Conservation (phyloP, 2,797 vertebrate species). For the Danio tinwini region DNA sequence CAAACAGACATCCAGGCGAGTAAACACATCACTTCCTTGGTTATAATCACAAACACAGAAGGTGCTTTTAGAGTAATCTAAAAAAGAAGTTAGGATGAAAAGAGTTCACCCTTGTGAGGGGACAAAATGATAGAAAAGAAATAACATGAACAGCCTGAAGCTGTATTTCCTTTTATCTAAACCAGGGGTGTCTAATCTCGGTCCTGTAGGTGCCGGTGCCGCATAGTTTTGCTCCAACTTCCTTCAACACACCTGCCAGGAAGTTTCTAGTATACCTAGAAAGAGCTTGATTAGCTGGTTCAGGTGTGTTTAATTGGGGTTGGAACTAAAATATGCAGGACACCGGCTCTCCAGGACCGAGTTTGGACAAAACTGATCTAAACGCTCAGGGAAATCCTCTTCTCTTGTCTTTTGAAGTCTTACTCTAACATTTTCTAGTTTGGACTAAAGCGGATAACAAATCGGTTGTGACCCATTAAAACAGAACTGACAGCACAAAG, state of each 20-base stretch:
- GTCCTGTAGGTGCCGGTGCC: too few species aligned
- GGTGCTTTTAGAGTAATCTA: not conserved
- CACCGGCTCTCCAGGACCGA: too few species aligned
- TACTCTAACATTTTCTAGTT: not conserved
- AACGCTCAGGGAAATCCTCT: not conserved
- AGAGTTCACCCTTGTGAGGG: not conserved
- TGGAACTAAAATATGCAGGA: too few species aligned
- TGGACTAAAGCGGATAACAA: not conserved
- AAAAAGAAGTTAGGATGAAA: not conserved
- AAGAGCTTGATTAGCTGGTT: too few species aligned
- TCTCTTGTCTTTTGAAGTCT: not conserved
- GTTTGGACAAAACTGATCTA: too few species aligned
- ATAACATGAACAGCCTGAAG: not conserved
- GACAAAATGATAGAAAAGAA: not conserved
- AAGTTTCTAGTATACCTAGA: too few species aligned
- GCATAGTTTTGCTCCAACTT: too few species aligned
- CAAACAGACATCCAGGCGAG: not conserved
- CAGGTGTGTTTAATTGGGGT: too few species aligned
- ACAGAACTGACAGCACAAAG: not conserved
- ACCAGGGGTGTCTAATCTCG: too few species aligned
- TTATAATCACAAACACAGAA: constrained; percentile 1
- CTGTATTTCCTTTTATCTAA: not conserved
- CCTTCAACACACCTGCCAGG: too few species aligned
- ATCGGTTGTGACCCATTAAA: not conserved
- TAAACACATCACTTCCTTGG: not conserved